Evolutionary conservation across 1,140 invertebrate genomes (phyloP).

Genomic region (Drosophila arawakana): DNA sequence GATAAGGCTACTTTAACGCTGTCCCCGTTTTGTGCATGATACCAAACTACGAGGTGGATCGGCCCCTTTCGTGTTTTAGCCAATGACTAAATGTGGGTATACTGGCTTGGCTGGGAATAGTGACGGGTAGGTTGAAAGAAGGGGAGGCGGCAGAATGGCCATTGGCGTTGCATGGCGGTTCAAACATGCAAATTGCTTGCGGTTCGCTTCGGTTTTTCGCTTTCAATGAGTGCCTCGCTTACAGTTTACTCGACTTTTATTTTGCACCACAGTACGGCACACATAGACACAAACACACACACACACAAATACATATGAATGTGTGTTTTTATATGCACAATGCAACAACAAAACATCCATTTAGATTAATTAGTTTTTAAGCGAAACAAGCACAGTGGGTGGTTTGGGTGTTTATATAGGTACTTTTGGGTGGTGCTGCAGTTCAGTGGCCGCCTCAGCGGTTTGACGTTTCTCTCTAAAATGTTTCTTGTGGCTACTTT

Average conservation of each 20-base stretch:
- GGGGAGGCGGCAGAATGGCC: slow-evolving; percentile 15
- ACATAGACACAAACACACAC: slow-evolving; percentile 11
- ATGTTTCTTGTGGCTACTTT: slow-evolving; percentile 23
- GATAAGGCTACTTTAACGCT: slow-evolving; percentile 82
- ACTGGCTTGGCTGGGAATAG: slow-evolving; percentile 21
- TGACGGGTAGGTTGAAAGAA: slow-evolving; percentile 13
- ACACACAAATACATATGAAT: slow-evolving; percentile 9
- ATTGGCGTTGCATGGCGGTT: slow-evolving; percentile 67
- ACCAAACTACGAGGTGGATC: slow-evolving; percentile 60
- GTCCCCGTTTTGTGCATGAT: slow-evolving; percentile 80
- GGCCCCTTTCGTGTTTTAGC: slow-evolving; percentile 78
- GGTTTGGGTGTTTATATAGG: not conserved
- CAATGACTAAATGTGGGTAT: slow-evolving; percentile 46
- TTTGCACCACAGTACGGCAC: slow-evolving; percentile 10
- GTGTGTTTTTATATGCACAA: slow-evolving; percentile 50
- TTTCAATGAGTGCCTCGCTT: slow-evolving; percentile 78
- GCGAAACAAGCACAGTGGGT: slow-evolving; percentile 50
- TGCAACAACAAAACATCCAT: slow-evolving; percentile 81
- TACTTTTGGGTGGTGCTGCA: not conserved
- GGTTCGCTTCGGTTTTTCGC: slow-evolving; percentile 80
- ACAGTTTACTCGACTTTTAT: slow-evolving; percentile 70
- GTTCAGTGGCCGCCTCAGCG: not conserved
- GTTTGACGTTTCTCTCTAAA: not conserved
- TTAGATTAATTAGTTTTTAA: slow-evolving; percentile 83
- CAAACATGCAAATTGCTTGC: slow-evolving; percentile 83